Percentiles rank a stretch among this genome's conserved stretches.
phyloP scores from a whole-genome alignment of 2,888 invertebrate genomes.

The Punctoribates punctum region DNA sequence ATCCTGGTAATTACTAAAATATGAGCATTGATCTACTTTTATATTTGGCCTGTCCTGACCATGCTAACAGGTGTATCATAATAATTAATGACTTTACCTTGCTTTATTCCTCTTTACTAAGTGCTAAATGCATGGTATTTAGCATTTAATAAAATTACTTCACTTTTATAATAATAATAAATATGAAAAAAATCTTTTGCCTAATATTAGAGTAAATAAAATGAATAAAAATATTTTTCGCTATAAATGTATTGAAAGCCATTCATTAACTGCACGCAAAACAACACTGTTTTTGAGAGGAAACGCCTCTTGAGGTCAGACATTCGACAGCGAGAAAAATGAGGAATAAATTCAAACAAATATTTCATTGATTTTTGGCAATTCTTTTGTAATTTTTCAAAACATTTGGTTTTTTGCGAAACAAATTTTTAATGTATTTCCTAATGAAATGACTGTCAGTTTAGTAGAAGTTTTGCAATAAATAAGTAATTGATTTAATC shows the following conservation, averaged over 20 bases:
- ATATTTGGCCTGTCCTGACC: too few species aligned
- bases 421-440: too few species aligned
- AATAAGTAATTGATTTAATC: too few species aligned
- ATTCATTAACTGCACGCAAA: constrained; percentile 13
- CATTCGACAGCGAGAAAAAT: background rate
- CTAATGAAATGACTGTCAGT: too few species aligned
- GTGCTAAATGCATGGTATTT: background rate
- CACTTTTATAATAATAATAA: background rate
- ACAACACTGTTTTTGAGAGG: background rate
- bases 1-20: too few species aligned
- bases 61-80: too few species aligned
- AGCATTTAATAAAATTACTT: background rate
- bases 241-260: constrained; percentile 5
- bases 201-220: background rate
- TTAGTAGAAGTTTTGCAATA: too few species aligned
- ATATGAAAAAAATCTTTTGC: background rate
- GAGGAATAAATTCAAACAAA: background rate
- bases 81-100: too few species aligned
- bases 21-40: too few species aligned
- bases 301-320: constrained; percentile 13
- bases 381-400: background rate
- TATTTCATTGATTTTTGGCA: background rate
- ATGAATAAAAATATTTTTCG: background rate
- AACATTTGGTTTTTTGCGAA: background rate
- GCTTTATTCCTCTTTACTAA: background rate